Evolutionary conservation across 2,797 vertebrate genomes (phyloP).

Genomic region (Pseudochirops corinnae): DNA sequence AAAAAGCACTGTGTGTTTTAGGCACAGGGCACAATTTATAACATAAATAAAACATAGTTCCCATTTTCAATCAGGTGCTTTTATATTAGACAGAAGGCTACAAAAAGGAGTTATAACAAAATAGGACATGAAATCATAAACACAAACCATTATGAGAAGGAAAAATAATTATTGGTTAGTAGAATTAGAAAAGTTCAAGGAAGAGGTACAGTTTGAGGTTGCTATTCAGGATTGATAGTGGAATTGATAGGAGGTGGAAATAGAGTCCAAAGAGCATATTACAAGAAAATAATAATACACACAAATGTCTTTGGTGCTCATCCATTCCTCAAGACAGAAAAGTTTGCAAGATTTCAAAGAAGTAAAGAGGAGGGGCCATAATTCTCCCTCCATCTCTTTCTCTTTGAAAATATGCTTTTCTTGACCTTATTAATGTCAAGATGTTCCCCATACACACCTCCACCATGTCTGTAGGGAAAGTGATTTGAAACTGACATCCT

Average conservation of each 20-base stretch:
- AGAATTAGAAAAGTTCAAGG: not conserved
- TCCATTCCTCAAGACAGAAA: constrained; percentile 39
- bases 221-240: not conserved
- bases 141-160: not conserved
- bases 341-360: constrained; percentile 43
- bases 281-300: not conserved
- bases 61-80: not conserved
- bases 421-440: constrained; percentile 58
- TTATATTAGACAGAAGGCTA: not conserved
- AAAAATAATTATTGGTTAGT: not conserved
- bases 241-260: not conserved
- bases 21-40: not conserved
- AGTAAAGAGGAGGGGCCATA: constrained; percentile 29
- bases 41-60: not conserved
- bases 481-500: constrained; percentile 44
- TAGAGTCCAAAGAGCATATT: not conserved
- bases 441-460: not conserved
- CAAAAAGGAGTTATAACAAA: not conserved
- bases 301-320: not conserved
- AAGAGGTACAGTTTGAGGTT: not conserved
- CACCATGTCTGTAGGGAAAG: constrained; percentile 19
- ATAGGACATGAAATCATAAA: not conserved
- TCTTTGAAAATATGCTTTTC: constrained; percentile 40
- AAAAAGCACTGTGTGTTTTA: not conserved
- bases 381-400: constrained; percentile 13